Evolutionary conservation across 2,888 invertebrate genomes (phyloP).

Genomic region (Euzetes globulus): DNA sequence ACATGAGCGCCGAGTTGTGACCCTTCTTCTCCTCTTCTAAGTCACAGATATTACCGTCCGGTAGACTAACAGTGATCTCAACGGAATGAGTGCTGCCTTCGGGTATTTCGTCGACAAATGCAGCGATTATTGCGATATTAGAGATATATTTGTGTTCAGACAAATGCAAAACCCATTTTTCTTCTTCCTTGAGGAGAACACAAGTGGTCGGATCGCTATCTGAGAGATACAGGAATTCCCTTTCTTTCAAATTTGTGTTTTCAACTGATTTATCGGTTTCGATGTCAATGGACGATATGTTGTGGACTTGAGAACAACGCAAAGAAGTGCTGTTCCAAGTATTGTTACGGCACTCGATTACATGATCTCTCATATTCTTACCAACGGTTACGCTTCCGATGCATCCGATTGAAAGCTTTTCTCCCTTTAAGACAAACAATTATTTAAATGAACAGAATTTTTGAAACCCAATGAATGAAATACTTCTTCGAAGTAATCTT

Average conservation of each 20-base stretch:
- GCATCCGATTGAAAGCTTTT: neutral
- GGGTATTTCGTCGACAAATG: neutral
- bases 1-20: neutral
- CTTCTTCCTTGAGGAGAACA: conserved; percentile 5
- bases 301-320: conserved; percentile 2
- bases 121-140: neutral
- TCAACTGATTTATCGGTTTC: neutral
- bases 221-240: conserved; percentile 7
- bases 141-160: neutral
- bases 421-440: neutral
- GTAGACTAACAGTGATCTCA: neutral
- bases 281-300: conserved; percentile 2
- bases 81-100: neutral
- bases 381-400: neutral
- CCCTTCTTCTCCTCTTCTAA: neutral
- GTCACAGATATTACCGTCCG: neutral
- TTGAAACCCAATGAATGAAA: neutral
- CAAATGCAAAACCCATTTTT: conserved; percentile 23
- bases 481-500: conserved; percentile 20
- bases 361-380: neutral
- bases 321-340: conserved; percentile 16
- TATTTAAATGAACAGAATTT: neutral
- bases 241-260: neutral
- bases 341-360: conserved; percentile 1
- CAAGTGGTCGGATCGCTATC: conserved; percentile 9